These are phyloP conservation scores for Melopsittacus undulatus DNA, from an alignment of 2,797 vertebrate genomes.

Conservation along the genomic window DNA sequence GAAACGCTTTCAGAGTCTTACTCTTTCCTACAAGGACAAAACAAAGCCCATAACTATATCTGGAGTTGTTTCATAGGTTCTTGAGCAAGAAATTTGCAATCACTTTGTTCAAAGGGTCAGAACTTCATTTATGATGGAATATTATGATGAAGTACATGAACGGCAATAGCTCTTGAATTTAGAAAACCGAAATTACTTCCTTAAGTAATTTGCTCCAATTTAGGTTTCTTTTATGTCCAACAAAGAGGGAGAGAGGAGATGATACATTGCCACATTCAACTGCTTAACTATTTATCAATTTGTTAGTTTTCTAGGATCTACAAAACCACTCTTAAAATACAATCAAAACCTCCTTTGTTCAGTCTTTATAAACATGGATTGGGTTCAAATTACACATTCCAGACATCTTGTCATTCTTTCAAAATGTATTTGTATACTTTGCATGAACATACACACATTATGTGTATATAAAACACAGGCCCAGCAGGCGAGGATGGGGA, in stretches of 20 bases:
- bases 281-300: not conserved
- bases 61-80: not conserved
- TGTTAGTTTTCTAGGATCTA: not conserved
- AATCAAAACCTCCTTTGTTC: not conserved
- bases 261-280: not conserved
- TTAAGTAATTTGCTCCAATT: not conserved
- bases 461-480: too few relatives aligned
- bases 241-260: not conserved
- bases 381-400: not conserved
- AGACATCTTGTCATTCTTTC: not conserved
- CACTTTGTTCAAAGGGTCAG: not conserved
- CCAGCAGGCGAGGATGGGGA: too few relatives aligned
- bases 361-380: not conserved
- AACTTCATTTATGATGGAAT: slow-evolving; percentile 3
- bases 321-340: not conserved
- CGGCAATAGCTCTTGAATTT: not conserved
- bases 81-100: not conserved
- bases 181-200: not conserved
- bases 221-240: not conserved
- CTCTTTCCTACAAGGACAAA: not conserved
- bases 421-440: not conserved
- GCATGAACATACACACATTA: not conserved
- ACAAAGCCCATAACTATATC: not conserved
- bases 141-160: not conserved
- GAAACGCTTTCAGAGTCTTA: not conserved